phyloP scores from a whole-genome alignment of 2,113 vertebrate species.

The Ploceus nigricollis region DNA sequence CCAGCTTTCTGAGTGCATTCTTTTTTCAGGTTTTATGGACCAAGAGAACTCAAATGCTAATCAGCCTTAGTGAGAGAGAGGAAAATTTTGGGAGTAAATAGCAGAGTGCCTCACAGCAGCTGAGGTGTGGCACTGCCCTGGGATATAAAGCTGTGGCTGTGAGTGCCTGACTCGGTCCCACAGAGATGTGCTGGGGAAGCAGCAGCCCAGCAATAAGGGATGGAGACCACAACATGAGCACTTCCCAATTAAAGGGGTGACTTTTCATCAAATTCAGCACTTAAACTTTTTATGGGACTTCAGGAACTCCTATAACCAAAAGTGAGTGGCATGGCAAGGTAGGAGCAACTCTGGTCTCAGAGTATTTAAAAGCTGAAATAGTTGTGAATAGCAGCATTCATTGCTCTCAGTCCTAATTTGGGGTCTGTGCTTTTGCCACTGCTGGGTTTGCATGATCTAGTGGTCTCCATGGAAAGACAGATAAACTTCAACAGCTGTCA shows the following conservation, averaged over 20 bases:
- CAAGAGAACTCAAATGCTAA: neutral
- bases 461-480: constrained; percentile 68
- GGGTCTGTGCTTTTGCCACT: constrained; percentile 56
- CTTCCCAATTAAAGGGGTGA: neutral
- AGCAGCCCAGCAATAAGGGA: neutral
- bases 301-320: neutral
- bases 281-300: neutral
- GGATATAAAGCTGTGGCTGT: neutral
- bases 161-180: rapidly evolving
- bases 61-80: neutral
- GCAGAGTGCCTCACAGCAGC: neutral
- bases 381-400: neutral
- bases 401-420: neutral
- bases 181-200: neutral
- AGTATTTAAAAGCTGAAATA: neutral
- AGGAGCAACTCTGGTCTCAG: neutral
- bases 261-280: neutral
- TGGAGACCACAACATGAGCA: neutral
- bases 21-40: neutral
- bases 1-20: neutral
- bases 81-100: neutral
- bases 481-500: constrained; percentile 76
- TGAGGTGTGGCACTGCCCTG: neutral
- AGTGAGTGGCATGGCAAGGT: neutral
- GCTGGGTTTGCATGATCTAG: constrained; percentile 54